Evolutionary conservation across 2,113 vertebrate genomes (phyloP), one percentile per base, ranked within the genome.

Genomic region (Gasterosteus aculeatus): DNA sequence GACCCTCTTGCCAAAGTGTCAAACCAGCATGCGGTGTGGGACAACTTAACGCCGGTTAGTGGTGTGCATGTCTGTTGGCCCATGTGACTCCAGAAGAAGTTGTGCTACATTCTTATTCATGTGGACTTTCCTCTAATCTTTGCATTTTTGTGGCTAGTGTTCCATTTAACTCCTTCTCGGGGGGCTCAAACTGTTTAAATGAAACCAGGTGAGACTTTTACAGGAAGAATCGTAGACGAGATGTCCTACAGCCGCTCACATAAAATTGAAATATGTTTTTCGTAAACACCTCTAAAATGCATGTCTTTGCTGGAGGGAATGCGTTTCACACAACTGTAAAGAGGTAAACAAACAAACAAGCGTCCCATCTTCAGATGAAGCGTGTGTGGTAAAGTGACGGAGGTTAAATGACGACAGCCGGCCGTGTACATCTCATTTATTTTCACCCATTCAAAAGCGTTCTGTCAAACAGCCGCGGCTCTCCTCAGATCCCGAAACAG

Each of bases 361-460:
- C 22, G 39, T 6, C 41, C 29, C 22, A 63, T 35, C 59, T 64
- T 29, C 2, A 57, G 12, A 47, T n/a, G 16, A 16, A n/a, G 4
- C 66, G 42, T 47, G 35, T 31, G 63, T 51, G n/a, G 11, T 69
- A 11, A 67, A 60, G 56, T 38, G 44, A 61, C 29, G 4, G 9
- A 39, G 80, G 69, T 80, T 44, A 75, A 68, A 29, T 12, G 46
- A 90, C 81, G 81, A 85, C 81, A 80, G 65, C 63, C 66, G 46
- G 14, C 33, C 46, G 74, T 90, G 87, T 90, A 85, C 78, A 85
- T 86, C 76, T 89, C 69, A 74, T 92, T 93, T 92, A 92, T 92
- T 93, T 86, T 77, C 77, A 76, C 72, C 63, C 86, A 84, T 76
- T 66, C 64, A 66, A 31, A 66, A 46, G 35, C 46, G 35, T 49